These are phyloP conservation scores for Poicephalus meyeri DNA, from an alignment of 2,113 vertebrate genomes.

Conservation along the genomic window DNA sequence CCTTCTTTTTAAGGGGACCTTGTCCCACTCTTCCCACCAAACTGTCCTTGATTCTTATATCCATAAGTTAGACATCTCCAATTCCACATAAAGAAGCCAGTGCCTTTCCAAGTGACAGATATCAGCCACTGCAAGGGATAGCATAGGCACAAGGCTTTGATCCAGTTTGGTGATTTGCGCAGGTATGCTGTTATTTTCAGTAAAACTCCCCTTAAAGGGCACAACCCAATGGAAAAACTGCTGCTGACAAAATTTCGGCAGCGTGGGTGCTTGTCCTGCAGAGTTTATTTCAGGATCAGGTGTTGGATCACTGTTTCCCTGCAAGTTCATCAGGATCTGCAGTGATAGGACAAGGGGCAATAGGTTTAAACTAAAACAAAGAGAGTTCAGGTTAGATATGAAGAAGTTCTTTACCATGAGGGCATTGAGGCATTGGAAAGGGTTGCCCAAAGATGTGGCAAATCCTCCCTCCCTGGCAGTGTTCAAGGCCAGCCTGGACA, in stretches of 20 bases:
- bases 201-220: background rate
- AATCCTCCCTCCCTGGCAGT: background rate
- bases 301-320: background rate
- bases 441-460: background rate
- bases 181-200: background rate
- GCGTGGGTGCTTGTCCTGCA: background rate
- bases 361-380: background rate
- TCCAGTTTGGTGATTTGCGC: accelerated
- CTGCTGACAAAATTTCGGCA: background rate
- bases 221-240: background rate
- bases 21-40: background rate
- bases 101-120: background rate
- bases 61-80: background rate
- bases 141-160: background rate
- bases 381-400: background rate
- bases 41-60: background rate
- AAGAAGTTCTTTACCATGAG: background rate
- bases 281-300: background rate
- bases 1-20: background rate
- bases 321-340: background rate
- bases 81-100: background rate
- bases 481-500: background rate
- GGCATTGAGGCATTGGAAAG: background rate
- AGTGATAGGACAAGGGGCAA: background rate
- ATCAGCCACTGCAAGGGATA: background rate